These are phyloP conservation scores for Percopsis transmontana DNA, from an alignment of 2,113 vertebrate genomes.

Conservation along the genomic window DNA sequence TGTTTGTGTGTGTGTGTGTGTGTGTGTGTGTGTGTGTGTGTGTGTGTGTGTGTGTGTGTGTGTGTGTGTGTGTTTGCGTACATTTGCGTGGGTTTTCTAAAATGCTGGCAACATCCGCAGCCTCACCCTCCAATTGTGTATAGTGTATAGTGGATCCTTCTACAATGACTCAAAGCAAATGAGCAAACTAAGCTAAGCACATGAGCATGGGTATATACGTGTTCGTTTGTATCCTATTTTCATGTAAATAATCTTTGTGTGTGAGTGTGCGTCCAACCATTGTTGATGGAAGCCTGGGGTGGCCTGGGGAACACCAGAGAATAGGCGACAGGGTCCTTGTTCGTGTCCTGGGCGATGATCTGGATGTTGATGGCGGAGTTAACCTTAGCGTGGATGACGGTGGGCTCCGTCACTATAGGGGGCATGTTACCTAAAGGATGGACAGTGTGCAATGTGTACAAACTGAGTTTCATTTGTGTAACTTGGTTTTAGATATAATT, in stretches of 20 bases:
- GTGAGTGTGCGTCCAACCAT: conserved; percentile 57
- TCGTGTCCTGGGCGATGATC: conserved; percentile 74
- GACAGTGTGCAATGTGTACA: neutral
- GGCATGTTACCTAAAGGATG: conserved; percentile 75
- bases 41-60: neutral
- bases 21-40: neutral
- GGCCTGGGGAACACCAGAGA: conserved; percentile 75
- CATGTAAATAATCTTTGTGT: neutral
- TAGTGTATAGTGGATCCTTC: too few species aligned
- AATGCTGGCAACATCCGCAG: neutral
- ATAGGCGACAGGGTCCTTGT: conserved; percentile 75
- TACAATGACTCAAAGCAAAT: neutral
- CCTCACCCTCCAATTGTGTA: neutral
- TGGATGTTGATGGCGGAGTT: conserved; percentile 64
- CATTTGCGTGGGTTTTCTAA: neutral
- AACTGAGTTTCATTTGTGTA: neutral
- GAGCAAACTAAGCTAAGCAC: neutral
- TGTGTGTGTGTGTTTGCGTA: neutral
- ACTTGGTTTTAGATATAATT: too few species aligned
- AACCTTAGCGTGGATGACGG: conserved; percentile 71
- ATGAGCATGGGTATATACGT: neutral
- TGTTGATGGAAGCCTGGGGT: conserved; percentile 64
- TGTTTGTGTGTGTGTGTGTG: conserved; percentile 1
- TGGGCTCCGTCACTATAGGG: conserved; percentile 74
- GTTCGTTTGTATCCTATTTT: neutral